Base-by-base conservation (phyloP, 2,113 vertebrate genomes). In the Fulica atra region DNA sequence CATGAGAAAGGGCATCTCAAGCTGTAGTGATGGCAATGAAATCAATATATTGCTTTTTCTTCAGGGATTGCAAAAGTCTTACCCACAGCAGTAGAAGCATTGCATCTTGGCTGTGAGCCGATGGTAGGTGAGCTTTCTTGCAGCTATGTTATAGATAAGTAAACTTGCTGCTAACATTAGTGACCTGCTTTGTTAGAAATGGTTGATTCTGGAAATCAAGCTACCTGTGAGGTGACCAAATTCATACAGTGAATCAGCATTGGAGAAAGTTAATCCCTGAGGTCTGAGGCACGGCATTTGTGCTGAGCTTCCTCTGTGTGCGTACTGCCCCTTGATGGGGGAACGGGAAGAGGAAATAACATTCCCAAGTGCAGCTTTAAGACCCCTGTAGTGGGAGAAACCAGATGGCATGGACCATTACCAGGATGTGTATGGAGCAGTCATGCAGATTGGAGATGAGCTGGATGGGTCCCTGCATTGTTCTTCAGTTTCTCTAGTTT, bases 261-360 rank as follows among this genome's bases (percentile, higher is more conserved):
- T 26, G 24, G 23, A 82, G 18, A 35, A 80, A 17, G 16, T 68
- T 89, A 35, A 44, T 86, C 38, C 40, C 10, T 2, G 2, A 63
- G 44, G n/a, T 89, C 14, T 6, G 10, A 80, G 54, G 51, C 0
- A 0, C 48, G 60, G 44, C 50, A 57, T 5, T 18, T 2, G 2
- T 28, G 51, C 44, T 54, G 26, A 50, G 51, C 56, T 88, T 63
- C 16, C 16, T 63, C 38, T 73, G 23, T 10, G 3, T 0, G 2
- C 4, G 2, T 60, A 23, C 26, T 40, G 12, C 61, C 73, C 19
- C 42, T 69, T 69, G 38, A 23, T 11, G 46, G 64, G 48, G 54
- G 64, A 76, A 42, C 10, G n/a, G 60, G 51, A 78, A 69, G 54
- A 82, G 18, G 21, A 94, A 73, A 72, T 72, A 54, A 72, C 1